Evolutionary conservation across 1,140 invertebrate genomes (phyloP).

Genomic region (Megalopta genalis): DNA sequence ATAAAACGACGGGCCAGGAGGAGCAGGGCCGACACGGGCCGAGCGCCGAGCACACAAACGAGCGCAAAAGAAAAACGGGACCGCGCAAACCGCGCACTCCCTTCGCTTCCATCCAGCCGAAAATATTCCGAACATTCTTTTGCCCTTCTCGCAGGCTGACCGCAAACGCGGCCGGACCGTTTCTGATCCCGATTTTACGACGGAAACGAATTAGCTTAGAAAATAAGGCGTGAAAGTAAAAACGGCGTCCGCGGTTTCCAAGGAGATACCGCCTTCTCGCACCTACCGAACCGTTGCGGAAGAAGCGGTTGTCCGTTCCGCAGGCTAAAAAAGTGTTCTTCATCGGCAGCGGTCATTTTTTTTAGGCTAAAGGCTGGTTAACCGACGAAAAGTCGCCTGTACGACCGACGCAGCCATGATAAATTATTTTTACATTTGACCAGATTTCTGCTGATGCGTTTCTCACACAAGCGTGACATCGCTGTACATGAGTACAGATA

Average conservation of each 20-base stretch:
- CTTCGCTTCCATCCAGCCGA: background rate
- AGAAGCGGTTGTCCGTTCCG: background rate
- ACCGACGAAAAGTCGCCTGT: background rate
- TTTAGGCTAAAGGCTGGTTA: background rate
- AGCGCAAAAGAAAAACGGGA: slow-evolving; percentile 13
- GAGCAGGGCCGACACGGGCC: background rate
- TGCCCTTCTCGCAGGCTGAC: background rate
- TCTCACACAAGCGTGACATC: no score
- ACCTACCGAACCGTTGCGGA: background rate
- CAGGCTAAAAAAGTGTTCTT: slow-evolving; percentile 4
- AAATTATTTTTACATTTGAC: no score
- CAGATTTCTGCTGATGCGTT: no score
- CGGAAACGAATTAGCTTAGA: slow-evolving; percentile 17
- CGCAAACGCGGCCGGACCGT: slow-evolving; percentile 17
- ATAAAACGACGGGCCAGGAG: background rate
- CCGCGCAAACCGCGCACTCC: background rate
- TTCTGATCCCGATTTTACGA: background rate
- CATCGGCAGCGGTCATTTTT: slow-evolving; percentile 17
- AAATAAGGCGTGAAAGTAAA: background rate
- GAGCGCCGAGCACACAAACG: background rate
- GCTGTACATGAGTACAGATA: no score
- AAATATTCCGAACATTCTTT: slow-evolving; percentile 7
- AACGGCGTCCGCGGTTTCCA: background rate
- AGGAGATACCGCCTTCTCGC: background rate
- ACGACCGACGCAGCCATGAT: no score